Conservation (phyloP, 2,888 invertebrate genomes). For the Lumbricus terrestris region DNA sequence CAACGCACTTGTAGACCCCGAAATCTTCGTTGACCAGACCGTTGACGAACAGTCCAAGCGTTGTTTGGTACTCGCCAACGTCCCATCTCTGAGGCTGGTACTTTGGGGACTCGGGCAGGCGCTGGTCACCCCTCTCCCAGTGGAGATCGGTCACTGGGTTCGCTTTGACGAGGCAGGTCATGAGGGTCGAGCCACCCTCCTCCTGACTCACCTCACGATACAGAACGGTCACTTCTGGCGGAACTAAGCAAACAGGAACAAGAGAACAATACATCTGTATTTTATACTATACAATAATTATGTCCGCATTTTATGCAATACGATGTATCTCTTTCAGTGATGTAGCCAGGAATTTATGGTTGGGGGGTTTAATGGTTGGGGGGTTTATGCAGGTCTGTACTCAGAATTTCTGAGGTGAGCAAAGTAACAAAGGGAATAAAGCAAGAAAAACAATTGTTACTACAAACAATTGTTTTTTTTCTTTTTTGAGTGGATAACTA, state of each 20-base stretch:
- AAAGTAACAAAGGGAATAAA: too few species aligned
- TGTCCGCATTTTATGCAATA: too few species aligned
- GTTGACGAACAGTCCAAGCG: constrained; percentile 9
- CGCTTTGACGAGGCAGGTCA: background rate
- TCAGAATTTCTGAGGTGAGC: too few species aligned
- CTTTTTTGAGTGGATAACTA: too few species aligned
- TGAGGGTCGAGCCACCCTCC: background rate
- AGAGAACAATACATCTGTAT: background rate
- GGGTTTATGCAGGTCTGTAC: too few species aligned
- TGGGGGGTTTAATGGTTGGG: too few species aligned
- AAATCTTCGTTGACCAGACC: background rate
- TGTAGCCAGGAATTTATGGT: too few species aligned
- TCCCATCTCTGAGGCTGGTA: background rate
- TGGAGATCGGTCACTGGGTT: background rate
- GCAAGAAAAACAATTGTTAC: too few species aligned
- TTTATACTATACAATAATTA: too few species aligned
- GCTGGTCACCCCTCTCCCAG: constrained; percentile 4
- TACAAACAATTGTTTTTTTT: too few species aligned
- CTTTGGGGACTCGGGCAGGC: background rate
- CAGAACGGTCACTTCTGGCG: background rate
- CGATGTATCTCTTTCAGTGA: too few species aligned
- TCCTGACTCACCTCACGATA: background rate
- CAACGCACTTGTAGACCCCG: background rate
- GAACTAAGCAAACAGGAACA: background rate
- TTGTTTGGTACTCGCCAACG: background rate